Percentiles rank a stretch among this genome's conserved stretches.
Conservation (phyloP, 2,113 vertebrate genomes). For the Lamprologus sp. region DNA sequence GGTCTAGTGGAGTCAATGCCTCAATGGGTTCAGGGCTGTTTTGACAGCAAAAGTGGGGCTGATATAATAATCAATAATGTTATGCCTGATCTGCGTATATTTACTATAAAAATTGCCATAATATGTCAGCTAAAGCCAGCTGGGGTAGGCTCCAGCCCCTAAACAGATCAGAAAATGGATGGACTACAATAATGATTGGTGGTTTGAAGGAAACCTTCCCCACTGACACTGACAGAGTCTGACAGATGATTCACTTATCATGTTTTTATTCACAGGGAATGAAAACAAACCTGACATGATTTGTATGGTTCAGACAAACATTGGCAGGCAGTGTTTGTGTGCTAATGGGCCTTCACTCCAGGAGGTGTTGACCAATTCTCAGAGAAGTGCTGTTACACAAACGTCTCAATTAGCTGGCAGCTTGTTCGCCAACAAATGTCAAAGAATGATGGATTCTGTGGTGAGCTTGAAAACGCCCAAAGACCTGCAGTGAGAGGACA, state of each 20-base stretch:
- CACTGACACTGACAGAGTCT: neutral
- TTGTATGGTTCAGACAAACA: neutral
- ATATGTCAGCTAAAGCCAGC: neutral
- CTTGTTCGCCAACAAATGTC: neutral
- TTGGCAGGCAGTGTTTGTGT: neutral
- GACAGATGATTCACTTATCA: neutral
- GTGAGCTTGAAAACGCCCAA: neutral
- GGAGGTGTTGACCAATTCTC: neutral
- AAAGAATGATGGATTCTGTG: neutral
- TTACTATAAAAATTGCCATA: neutral
- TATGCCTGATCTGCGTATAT: neutral
- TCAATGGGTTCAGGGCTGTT: neutral
- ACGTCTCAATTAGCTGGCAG: neutral
- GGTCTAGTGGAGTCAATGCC: neutral
- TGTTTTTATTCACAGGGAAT: neutral
- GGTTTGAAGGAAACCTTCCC: neutral
- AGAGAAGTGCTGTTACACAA: neutral
- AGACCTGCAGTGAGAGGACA: neutral
- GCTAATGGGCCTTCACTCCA: neutral
- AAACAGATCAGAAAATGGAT: neutral
- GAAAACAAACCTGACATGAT: neutral
- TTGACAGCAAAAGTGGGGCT: neutral
- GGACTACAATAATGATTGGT: neutral
- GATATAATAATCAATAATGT: neutral
- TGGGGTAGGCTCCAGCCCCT: neutral